Base-by-base conservation (phyloP, 2,888 invertebrate species). In the Chouioia cunea region DNA sequence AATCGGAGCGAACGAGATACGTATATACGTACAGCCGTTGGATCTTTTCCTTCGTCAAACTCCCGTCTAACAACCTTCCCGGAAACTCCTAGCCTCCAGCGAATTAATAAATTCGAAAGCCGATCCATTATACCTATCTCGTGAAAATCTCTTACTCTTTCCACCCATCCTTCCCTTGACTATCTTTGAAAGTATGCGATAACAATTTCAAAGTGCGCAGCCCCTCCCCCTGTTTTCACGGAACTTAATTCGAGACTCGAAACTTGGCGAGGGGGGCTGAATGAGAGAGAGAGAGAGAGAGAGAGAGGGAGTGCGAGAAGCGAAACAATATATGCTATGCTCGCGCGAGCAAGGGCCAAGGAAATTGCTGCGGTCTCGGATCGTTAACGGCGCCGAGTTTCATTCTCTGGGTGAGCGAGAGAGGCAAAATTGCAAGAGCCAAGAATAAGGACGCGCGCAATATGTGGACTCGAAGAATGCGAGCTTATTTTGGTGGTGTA, bases 161-260 rank as follows among this genome's bases (percentile, higher is more conserved):
- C 8, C 8, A 48, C 54, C 54, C 50, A 70, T 70, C 56, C 62
- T 43, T 58, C 36, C 64, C 53, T 15, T 48, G 65, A 68, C 64
- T 68, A 65, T 71, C 57, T 52, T 66, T 63, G 18, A 52, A 73
- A 73, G 70, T 73, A 73, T 64, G 69, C 73, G 58, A 70, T 70
- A 73, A 70, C 59, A 66, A 73, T 73, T 73, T 66, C 53, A 52
- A 12, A 52, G n/a, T 18, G 52, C 8, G 18, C 52, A 52, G 20
- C 52, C 22, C 43, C 53, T 48, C 16, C 36, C 44, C 53, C 58
- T 65, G 64, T 72, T 72, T 72, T 69, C 72, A 50, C 46, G 47
- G 50, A 73, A 73, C 65, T 69, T 69, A 65, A 73, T 69, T 62
- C 62, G 53, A 47, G 62, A 54, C 36, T 54, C 36, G 52, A 10